Evolutionary conservation across 1,140 invertebrate genomes (phyloP).

Genomic region (Rhizoglyphus robini): DNA sequence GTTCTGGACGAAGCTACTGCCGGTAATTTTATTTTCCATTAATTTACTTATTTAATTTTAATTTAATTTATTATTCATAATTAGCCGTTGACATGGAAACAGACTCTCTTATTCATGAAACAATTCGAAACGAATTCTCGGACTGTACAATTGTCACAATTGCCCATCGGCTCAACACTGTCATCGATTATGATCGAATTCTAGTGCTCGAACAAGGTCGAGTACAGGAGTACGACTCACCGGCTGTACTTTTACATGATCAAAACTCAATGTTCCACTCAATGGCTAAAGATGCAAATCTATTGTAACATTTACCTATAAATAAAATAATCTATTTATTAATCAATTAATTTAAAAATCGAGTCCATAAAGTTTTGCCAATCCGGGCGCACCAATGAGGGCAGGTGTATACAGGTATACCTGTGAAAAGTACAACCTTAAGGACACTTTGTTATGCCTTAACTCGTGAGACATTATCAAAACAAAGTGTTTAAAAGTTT

Average conservation of each 20-base stretch:
- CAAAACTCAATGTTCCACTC: slow-evolving; percentile 30
- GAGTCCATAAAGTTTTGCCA: no score
- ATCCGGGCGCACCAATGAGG: no score
- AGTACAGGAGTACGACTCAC: slow-evolving; percentile 36
- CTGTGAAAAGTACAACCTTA: no score
- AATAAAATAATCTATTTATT: no score
- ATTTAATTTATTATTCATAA: no score
- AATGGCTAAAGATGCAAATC: slow-evolving; percentile 35
- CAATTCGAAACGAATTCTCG: slow-evolving; percentile 34
- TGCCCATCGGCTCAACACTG: slow-evolving; percentile 36
- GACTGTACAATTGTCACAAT: slow-evolving; percentile 37
- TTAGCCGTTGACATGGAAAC: slow-evolving; percentile 34
- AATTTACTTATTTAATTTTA: no score
- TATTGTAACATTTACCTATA: no score
- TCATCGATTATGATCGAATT: slow-evolving; percentile 32
- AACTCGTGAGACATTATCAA: no score
- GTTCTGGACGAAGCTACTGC: slow-evolving; percentile 39
- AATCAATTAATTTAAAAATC: no score
- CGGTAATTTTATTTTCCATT: slow-evolving; percentile 29
- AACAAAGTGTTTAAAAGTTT: no score
- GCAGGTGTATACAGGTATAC: no score
- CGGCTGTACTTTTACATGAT: slow-evolving; percentile 32
- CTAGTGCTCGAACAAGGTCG: slow-evolving; percentile 35
- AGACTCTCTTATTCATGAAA: slow-evolving; percentile 34
- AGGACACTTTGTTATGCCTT: no score